Evolutionary conservation across 2,888 invertebrate genomes (phyloP), one percentile per base, ranked within the genome.

Genomic region (Arrhopalites spinosus): DNA sequence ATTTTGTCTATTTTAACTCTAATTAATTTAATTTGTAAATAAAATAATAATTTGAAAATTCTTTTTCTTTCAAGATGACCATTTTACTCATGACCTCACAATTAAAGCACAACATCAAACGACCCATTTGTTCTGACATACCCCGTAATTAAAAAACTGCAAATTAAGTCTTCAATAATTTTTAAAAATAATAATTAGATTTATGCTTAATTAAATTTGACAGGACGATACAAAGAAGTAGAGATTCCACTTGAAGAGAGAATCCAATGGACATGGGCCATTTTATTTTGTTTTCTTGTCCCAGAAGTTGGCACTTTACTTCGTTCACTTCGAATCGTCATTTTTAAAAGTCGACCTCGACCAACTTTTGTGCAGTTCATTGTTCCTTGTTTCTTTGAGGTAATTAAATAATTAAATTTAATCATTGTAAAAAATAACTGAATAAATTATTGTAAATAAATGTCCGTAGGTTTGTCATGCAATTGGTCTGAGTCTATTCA

Each of bases 91-190:
- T 86, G 85, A 85, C 85, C 5, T 85, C 85, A 8, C 84, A 85
- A 70, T 80, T 85, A 15, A 76, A 83, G 56, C 79, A 79, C 5
- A 77, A 89, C 89, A 80, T 91, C 85, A 89, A 89, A 80, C 66
- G 78, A 29, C 63, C 72, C 13, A 76, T 78, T 27, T 82, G 81
- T 56, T 50, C 72, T 29, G 36, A 25, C 25, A 20, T 67, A 13
- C 74, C 61, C 45, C 64, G 79, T 80, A 79, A 66, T 71, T 2
- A 50, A 45, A 45, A 45, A 45, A 45, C n/a, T n/a, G 36, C 29
- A 29, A 15, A 25, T 7, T 61, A 27, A 27, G 17, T 15, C 7
- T 36, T n/a, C 27, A 20, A 64, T 64, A 20, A 36, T 25, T n/a
- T n/a, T n/a, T n/a, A n/a, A 45, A 68, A 68, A 20, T 47, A 68